Evolutionary conservation across 2,113 vertebrate species (phyloP).

Genomic region (Urocitellus parryii): DNA sequence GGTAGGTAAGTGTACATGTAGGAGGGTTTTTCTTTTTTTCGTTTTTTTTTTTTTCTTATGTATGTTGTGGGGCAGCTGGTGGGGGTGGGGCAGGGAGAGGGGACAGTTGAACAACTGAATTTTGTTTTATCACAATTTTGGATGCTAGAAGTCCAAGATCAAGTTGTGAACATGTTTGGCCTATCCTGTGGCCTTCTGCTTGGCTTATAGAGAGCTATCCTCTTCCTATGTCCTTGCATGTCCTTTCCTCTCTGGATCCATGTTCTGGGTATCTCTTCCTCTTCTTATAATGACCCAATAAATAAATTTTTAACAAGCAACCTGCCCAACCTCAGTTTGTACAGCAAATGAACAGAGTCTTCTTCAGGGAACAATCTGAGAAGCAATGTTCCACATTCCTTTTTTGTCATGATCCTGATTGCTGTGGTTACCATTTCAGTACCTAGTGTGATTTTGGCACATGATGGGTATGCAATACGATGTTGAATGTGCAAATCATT

Average conservation of each 20-base stretch:
- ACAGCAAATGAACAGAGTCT: neutral
- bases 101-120: neutral
- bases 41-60: too few relatives aligned
- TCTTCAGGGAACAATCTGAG: neutral
- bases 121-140: neutral
- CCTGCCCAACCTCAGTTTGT: neutral
- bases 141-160: neutral
- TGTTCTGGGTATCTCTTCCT: neutral
- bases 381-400: neutral
- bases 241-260: neutral
- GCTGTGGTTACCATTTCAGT: neutral
- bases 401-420: neutral
- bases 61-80: too few relatives aligned
- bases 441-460: accelerated
- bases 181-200: neutral
- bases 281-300: neutral
- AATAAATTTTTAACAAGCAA: too few relatives aligned
- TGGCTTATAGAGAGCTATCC: neutral
- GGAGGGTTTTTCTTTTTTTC: neutral
- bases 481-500: neutral
- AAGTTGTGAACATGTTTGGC: neutral
- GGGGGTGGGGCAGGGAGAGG: too few relatives aligned
- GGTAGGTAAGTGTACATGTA: neutral
- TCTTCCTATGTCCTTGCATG: neutral
- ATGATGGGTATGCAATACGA: neutral